These are phyloP conservation scores for Myrmecobius fasciatus DNA, from an alignment of 2,113 vertebrate species.

Conservation along the genomic window DNA sequence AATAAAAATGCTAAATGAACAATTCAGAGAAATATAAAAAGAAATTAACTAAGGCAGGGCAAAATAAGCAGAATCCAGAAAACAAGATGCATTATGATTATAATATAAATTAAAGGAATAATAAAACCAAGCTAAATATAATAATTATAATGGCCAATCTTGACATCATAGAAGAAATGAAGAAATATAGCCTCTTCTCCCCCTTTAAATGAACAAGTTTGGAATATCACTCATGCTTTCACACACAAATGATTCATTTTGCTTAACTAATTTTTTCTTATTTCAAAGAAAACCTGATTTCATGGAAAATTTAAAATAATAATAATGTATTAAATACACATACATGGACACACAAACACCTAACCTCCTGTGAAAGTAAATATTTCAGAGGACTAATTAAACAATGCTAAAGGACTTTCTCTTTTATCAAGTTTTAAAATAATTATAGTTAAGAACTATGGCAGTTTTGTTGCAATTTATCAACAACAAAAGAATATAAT, in stretches of 20 bases:
- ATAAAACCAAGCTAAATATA: background rate
- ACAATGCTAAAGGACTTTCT: conserved; percentile 21
- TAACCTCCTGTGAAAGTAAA: conserved; percentile 40
- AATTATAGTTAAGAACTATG: conserved; percentile 45
- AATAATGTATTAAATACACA: conserved; percentile 5
- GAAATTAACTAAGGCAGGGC: background rate
- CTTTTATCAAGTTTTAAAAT: conserved; percentile 47
- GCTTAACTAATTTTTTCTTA: background rate
- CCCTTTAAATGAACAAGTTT: background rate
- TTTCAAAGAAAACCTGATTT: background rate
- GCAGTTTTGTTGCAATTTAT: conserved; percentile 48
- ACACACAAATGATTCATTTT: background rate
- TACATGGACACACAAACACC: background rate
- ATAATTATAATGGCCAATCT: background rate
- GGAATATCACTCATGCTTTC: background rate
- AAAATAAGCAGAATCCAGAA: background rate
- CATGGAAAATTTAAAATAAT: background rate
- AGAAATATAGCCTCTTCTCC: background rate
- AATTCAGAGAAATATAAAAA: background rate
- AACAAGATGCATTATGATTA: background rate
- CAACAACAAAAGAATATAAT: conserved; percentile 40
- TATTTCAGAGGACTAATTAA: background rate
- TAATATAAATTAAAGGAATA: background rate
- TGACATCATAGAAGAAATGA: background rate
- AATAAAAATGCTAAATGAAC: background rate